Evolutionary conservation across 2,888 invertebrate genomes (phyloP), one percentile per base, ranked within the genome.

Genomic region (Tenthredo notha): DNA sequence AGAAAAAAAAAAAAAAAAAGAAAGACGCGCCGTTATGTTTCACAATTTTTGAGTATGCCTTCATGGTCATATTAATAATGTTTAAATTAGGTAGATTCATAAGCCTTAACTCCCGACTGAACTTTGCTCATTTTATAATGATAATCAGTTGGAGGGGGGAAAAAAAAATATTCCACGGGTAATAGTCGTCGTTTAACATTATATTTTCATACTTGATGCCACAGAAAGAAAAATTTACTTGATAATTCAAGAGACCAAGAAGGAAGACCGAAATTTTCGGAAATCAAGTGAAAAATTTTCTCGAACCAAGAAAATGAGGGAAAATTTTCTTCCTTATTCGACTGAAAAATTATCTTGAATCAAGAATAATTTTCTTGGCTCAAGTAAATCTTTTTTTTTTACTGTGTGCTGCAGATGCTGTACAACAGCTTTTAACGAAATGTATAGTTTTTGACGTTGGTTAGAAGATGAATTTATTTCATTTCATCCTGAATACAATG

Each of bases 121-220:
- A 72, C 37, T 72, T 72, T 72, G 70, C 37, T 72, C 70, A n/a
- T 72, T 37, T 72, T 72, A 40, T 72, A 40, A 72, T n/a, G 15
- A 72, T 40, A 33, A 33, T 40, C 70, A 37, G 70, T 70, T 33
- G 29, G 33, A n/a, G n/a, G n/a, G n/a, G n/a, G n/a, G n/a, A n/a
- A 33, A 33, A 33, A 18, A 70, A 12, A 61, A 61, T 61, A 61
- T 25, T 61, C 61, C 61, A 25, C 10, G 25, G 25, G 25, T 12
- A 61, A 61, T 12, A 61, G 61, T n/a, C 21, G 61, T 25, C 0
- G 61, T 61, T 61, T 61, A 61, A 61, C 25, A 21, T 61, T 25
- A 61, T 61, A 61, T 61, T 61, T 61, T 61, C 61, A 61, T 61
- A 4, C 25, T 10, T n/a, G n/a, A n/a, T n/a, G n/a, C n/a, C n/a